Base-by-base conservation (phyloP, 2,797 vertebrate genomes). In the Anguilla anguilla region DNA sequence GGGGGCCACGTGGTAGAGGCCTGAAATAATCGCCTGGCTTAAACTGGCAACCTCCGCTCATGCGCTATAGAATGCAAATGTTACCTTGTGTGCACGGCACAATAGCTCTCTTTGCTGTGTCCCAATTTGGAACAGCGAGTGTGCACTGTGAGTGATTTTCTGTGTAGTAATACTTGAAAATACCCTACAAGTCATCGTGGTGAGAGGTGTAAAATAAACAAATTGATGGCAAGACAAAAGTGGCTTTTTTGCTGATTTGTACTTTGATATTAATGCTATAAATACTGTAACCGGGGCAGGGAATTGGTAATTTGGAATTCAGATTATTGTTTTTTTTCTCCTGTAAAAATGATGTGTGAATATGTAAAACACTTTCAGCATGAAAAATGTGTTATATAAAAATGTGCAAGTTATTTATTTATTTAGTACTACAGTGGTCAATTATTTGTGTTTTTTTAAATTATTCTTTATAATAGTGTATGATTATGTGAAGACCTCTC, bases 11-110 rank as follows among this genome's bases (percentile, higher is more conserved):
- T 94, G 92, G 87, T 90, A 85, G 86, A 91, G 92, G 92, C 89
- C 93, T 92, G 92, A 96, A 96, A 94, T 92, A 91, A 92, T 92
- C 90, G 92, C 91, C 94, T 91, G 91, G 92, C 92, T 91, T 89
- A 90, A 91, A 92, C 88, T 95, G 94, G 93, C 94, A 93, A 88
- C 85, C 90, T 86, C 94, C 93, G 94, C 95, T 92, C 92, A 90
- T 88, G 90, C 92, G 89, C 83, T 69, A 93, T 94, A 93, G 67
- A 94, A 94, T 91, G 93, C 93, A 94, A 94, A 94, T 95, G 95
- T 93, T 94, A 93, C 92, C 69, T 86, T 86, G 91, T 84, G 88
- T 91, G 88, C 89, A 67, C 19, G 46, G 88, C 89, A 83, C 31
- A 64, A 39, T 59, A 28, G 51, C 69, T 55, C 13, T 46, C n/a